Base-by-base conservation (phyloP, 2,797 vertebrate species). In the Neopelma chrysocephalum region DNA sequence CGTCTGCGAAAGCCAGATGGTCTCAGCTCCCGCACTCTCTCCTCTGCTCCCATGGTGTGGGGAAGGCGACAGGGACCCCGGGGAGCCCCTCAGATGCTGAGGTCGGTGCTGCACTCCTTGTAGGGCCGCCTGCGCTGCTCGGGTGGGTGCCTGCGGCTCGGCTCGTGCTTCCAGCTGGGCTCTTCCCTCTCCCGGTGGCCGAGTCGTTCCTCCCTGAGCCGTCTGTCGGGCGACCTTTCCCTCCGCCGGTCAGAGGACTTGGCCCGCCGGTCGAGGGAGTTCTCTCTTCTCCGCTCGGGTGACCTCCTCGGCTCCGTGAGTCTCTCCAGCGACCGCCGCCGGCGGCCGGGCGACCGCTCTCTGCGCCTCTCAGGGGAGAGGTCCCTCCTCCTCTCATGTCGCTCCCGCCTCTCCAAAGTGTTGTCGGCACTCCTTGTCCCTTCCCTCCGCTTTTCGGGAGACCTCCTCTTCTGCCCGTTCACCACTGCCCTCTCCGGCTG, bases 81-180 rank as follows among this genome's bases (percentile, higher is more conserved):
- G 76, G 93, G 58, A 82, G 96, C 97, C 97, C 95, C 97, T 99
- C 98, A 99, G 98, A 99, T 99, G 96, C 99, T 99, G 97, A 99
- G 99, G 98, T 99, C 99, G 93, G 98, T 99, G 98, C 98, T 98
- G 97, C 98, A 99, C 57, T 98, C 99, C 98, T 99, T 99, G 98
- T 99, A 99, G 31, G 98, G 98, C 87, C 98, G 98, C 97, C 99
- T 98, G 96, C 97, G 98, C 95, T 98, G 98, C 97, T 99, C 99
- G 0, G 98, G 97, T 23, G 91, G 81, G 16, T 96, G 93, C 93
- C 97, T 95, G 77, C 95, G 97, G 91, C 96, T 89, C 25, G 87
- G 69, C 68, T 98, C 98, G 3, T 95, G 96, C 97, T 98, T 98
- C 86, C 98, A 97, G 31, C 93, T 82, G 34, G 97, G 96, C 56